Percentiles rank a stretch among this genome's conserved stretches.
These are phyloP conservation scores for Ancistrus triradiatus DNA, from an alignment of 2,113 vertebrate genomes.

Conservation along the genomic window DNA sequence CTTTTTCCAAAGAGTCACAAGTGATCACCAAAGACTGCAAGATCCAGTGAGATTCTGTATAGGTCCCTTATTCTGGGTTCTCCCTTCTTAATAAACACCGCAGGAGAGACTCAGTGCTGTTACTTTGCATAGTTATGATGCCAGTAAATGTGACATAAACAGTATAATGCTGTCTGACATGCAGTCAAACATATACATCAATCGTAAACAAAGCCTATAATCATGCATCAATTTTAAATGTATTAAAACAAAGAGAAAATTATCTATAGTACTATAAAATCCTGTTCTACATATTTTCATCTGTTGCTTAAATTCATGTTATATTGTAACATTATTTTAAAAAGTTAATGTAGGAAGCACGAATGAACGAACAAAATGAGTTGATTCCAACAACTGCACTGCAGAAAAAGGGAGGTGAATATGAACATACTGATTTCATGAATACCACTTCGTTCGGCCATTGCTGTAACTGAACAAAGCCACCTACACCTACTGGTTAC, in stretches of 20 bases:
- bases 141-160: too few relatives aligned
- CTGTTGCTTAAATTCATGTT: not conserved
- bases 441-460: not conserved
- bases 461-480: not conserved
- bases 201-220: not conserved
- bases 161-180: not conserved
- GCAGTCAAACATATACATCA: not conserved
- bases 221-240: too few relatives aligned
- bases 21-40: not conserved
- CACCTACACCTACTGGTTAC: not conserved
- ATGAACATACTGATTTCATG: not conserved
- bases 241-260: too few relatives aligned
- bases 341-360: not conserved
- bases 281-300: too few relatives aligned
- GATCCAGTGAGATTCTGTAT: not conserved
- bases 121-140: not conserved
- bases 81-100: not conserved
- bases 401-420: not conserved
- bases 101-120: not conserved
- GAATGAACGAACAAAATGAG: too few relatives aligned
- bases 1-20: not conserved
- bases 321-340: not conserved
- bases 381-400: not conserved
- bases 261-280: too few relatives aligned
- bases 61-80: not conserved